phyloP scores from a whole-genome alignment of 2,888 invertebrate species.

The Phyto melanocephala region DNA sequence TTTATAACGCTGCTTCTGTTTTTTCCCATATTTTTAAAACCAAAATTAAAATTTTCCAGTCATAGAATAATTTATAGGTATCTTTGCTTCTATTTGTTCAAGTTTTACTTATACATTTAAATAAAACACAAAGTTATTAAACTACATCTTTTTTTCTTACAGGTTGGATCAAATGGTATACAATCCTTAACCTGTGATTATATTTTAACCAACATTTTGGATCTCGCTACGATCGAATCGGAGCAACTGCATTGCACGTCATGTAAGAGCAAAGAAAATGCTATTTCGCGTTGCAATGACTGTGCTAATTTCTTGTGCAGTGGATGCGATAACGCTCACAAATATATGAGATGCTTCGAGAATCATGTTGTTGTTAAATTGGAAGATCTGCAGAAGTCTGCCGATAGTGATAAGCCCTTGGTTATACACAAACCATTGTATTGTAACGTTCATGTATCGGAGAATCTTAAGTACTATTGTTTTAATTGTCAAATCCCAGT shows the following conservation, averaged over 20 bases:
- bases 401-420: constrained; percentile 83
- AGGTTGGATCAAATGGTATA: constrained; percentile 88
- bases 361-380: constrained; percentile 94
- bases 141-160: constrained; percentile 34
- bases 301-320: constrained; percentile 96
- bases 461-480: constrained; percentile 93
- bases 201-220: constrained; percentile 90
- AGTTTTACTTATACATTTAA: too few species aligned
- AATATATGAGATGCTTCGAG: constrained; percentile 98
- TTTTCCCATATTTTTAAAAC: too few species aligned
- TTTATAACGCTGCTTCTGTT: too few species aligned
- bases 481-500: constrained; percentile 91
- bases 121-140: too few species aligned
- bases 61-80: too few species aligned
- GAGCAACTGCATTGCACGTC: constrained; percentile 90
- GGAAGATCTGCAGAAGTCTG: constrained; percentile 88
- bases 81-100: too few species aligned
- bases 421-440: constrained; percentile 94
- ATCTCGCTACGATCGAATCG: constrained; percentile 88
- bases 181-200: constrained; percentile 91
- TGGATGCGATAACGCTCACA: constrained; percentile 96
- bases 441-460: constrained; percentile 89
- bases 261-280: constrained; percentile 96
- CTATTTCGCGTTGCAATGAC: constrained; percentile 95
- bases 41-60: too few species aligned